These are phyloP conservation scores for Pachyseris speciosa DNA, from an alignment of 64 coral and sea anemone species.

Conservation along the genomic window DNA sequence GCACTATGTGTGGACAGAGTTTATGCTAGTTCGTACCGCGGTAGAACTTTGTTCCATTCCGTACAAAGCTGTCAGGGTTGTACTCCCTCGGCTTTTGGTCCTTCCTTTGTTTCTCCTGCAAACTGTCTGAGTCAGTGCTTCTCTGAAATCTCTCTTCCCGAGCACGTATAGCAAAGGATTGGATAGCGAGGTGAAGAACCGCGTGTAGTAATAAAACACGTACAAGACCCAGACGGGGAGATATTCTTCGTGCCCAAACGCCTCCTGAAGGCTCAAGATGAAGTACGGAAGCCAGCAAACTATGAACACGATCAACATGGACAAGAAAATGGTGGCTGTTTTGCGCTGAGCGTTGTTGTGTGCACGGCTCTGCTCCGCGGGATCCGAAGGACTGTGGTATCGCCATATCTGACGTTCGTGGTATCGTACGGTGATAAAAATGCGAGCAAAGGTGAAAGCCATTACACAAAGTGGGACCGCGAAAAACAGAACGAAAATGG, in stretches of 20 bases:
- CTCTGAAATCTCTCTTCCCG: constrained; percentile 75
- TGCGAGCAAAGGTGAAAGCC: constrained; percentile 21
- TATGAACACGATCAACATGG: constrained; percentile 65
- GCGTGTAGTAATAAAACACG: constrained; percentile 61
- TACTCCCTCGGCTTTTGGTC: background rate
- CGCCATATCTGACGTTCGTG: constrained; percentile 61
- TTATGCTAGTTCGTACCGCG: background rate
- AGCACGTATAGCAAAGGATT: constrained; percentile 76
- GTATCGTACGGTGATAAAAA: constrained; percentile 56
- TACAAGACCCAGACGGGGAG: constrained; percentile 43
- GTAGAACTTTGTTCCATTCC: background rate
- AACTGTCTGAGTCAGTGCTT: background rate
- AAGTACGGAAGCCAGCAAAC: constrained; percentile 80
- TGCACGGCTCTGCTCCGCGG: background rate
- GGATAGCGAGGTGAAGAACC: constrained; percentile 67
- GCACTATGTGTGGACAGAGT: too few relatives aligned
- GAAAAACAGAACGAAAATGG: constrained; percentile 44
- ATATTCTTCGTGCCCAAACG: background rate
- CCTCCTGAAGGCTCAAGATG: constrained; percentile 36
- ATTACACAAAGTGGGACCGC: constrained; percentile 42
- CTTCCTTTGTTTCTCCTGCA: background rate
- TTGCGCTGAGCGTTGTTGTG: constrained; percentile 58
- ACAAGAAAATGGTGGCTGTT: constrained; percentile 50
- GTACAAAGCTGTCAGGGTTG: background rate
- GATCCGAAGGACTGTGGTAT: constrained; percentile 37